phyloP scores from a whole-genome alignment of 2,113 vertebrate species.

The Lepisosteus oculatus region DNA sequence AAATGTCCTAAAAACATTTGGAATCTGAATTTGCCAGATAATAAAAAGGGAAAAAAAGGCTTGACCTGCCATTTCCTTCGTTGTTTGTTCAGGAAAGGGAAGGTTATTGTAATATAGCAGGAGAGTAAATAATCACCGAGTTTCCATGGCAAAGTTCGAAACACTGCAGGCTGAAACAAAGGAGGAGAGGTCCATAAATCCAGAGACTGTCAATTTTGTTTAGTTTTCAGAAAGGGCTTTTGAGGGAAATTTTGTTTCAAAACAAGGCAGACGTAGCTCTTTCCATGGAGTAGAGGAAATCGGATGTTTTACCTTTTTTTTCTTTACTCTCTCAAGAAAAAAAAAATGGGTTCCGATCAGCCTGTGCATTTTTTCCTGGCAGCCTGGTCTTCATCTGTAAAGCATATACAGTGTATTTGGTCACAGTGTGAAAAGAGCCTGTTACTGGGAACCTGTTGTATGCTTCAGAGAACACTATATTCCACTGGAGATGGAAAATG shows the following conservation, averaged over 20 bases:
- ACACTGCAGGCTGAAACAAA: constrained; percentile 62
- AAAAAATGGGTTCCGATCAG: constrained; percentile 41
- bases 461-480: constrained; percentile 61
- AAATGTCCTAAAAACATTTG: constrained; percentile 18
- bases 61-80: constrained; percentile 71
- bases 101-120: constrained; percentile 61
- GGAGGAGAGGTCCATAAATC: constrained; percentile 73
- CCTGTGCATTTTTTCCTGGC: constrained; percentile 54
- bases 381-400: constrained; percentile 54
- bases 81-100: constrained; percentile 69
- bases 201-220: constrained; percentile 76
- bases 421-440: constrained; percentile 59
- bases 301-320: constrained; percentile 48
- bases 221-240: constrained; percentile 68
- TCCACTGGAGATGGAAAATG: no score
- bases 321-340: background rate
- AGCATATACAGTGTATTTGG: constrained; percentile 63
- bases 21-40: constrained; percentile 60
- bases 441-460: constrained; percentile 64
- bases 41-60: constrained; percentile 58
- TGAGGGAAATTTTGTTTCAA: constrained; percentile 65
- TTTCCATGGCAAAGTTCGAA: constrained; percentile 78
- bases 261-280: constrained; percentile 61
- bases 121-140: constrained; percentile 71
- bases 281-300: constrained; percentile 69